Evolutionary conservation across 1,140 invertebrate species (phyloP), one percentile per base, ranked within the genome.

Genomic region (Scylla paramamosain): DNA sequence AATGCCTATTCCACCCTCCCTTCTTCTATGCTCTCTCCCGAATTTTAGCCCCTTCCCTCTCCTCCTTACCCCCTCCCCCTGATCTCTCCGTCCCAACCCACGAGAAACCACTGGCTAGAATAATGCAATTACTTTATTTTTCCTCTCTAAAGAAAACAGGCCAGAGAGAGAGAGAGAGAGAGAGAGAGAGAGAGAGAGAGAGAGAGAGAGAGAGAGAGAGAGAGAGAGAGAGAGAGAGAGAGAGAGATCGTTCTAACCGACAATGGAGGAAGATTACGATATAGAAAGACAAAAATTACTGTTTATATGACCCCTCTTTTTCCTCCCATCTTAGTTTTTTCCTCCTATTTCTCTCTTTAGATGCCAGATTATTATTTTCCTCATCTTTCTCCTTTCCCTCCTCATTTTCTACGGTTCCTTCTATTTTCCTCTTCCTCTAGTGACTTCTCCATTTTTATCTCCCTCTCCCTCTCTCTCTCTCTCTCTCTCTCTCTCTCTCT

Each of bases 71-170:
- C 2, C 67, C n/a, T 8, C 1, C 67, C 20, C 25, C n/a, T 8
- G 20, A 25, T 77, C 67, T 77, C 67, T 77, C 67, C n/a, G 2
- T n/a, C 67, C 67, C 1, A n/a, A 77, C 67, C 67, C 67, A 77
- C 67, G 67, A 77, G 25, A 77, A 77, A 77, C 67, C 67, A 77
- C 12, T 77, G 67, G 8, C 67, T 8, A 77, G 67, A 7, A 77
- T n/a, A 77, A 77, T 77, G 67, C 67, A 77, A 77, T 77, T 77
- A 77, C 67, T 77, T 20, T n/a, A 77, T n/a, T 77, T 77, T 77
- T 77, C 67, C 67, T 77, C 59, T 67, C 67, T 77, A n/a, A 77
- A n/a, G 67, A 77, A 77, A 77, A 77, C 67, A 77, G 67, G n/a
- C 67, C 67, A 77, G 67, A 77, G 67, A 77, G 67, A 77, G 67